Evolutionary conservation across 2,797 vertebrate species (phyloP).

Genomic region (Anguilla obscura): DNA sequence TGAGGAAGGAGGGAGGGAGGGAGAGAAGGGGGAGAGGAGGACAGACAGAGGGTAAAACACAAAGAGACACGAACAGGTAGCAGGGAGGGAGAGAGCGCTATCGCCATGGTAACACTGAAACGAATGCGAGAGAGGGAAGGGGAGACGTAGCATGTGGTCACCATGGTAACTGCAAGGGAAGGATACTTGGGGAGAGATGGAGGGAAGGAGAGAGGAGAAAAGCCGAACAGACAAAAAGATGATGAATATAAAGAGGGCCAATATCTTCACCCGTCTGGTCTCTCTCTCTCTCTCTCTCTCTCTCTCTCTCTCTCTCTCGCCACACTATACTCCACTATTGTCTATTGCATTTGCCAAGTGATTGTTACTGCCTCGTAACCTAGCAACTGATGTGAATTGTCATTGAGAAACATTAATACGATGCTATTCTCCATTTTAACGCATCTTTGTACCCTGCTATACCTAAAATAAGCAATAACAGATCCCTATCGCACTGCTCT

Average conservation of each 20-base stretch:
- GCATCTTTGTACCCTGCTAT: neutral
- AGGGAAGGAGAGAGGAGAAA: slow-evolving; percentile 32
- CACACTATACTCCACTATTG: neutral
- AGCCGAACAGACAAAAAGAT: slow-evolving; percentile 18
- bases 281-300: slow-evolving; percentile 10
- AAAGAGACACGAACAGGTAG: slow-evolving; percentile 60
- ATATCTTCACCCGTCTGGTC: slow-evolving; percentile 2
- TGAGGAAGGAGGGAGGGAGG: neutral
- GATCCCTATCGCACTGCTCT: neutral
- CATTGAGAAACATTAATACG: neutral
- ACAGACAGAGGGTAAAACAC: slow-evolving; percentile 41
- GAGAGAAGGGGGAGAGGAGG: slow-evolving; percentile 49
- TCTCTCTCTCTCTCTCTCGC: neutral
- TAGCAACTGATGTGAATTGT: slow-evolving; percentile 13
- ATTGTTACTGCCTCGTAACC: slow-evolving; percentile 7
- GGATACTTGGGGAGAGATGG: slow-evolving; percentile 64
- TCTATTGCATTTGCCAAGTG: slow-evolving; percentile 1
- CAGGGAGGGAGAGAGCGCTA: slow-evolving; percentile 53
- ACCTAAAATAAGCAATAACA: neutral
- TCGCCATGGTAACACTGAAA: slow-evolving; percentile 78
- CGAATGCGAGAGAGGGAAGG: slow-evolving; percentile 55
- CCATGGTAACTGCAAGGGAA: slow-evolving; percentile 72
- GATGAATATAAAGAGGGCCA: slow-evolving; percentile 8
- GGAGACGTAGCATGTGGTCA: slow-evolving; percentile 69
- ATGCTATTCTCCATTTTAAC: neutral